Conservation (phyloP, 1,140 invertebrate species). For the Hycleus cichorii region DNA sequence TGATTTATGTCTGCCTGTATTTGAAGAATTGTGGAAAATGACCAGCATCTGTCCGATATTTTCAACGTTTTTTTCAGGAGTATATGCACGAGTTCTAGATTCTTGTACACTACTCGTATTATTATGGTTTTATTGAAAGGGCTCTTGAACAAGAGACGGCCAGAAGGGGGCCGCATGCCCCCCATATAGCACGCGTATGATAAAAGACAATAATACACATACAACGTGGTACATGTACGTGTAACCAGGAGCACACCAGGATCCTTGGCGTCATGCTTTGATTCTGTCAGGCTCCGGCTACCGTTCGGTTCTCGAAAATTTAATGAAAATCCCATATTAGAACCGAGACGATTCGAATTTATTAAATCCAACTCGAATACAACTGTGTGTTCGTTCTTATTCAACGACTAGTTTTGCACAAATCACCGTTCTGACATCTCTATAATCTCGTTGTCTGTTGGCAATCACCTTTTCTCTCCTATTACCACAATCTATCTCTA, state of each 20-base stretch:
- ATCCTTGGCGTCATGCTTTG: constrained; percentile 11
- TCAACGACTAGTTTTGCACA: constrained; percentile 3
- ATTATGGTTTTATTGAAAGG: too few relatives aligned
- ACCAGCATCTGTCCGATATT: too few relatives aligned
- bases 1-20: too few relatives aligned
- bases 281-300: constrained; percentile 14
- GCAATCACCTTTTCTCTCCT: background rate
- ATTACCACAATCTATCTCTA: too few relatives aligned
- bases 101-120: too few relatives aligned
- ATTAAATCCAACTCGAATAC: too few relatives aligned
- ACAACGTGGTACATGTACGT: constrained; percentile 5
- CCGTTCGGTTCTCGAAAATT: constrained; percentile 5
- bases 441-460: constrained; percentile 3
- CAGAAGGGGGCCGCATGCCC: constrained; percentile 3
- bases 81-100: too few relatives aligned
- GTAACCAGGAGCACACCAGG: constrained; percentile 1
- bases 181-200: constrained; percentile 17
- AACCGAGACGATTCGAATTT: too few relatives aligned
- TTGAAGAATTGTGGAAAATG: too few relatives aligned
- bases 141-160: background rate
- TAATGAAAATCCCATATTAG: too few relatives aligned
- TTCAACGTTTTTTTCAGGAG: too few relatives aligned
- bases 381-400: too few relatives aligned
- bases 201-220: constrained; percentile 12
- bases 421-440: constrained; percentile 13